phyloP scores from a whole-genome alignment of 2,113 vertebrate genomes.

The Corvus hawaiiensis region DNA sequence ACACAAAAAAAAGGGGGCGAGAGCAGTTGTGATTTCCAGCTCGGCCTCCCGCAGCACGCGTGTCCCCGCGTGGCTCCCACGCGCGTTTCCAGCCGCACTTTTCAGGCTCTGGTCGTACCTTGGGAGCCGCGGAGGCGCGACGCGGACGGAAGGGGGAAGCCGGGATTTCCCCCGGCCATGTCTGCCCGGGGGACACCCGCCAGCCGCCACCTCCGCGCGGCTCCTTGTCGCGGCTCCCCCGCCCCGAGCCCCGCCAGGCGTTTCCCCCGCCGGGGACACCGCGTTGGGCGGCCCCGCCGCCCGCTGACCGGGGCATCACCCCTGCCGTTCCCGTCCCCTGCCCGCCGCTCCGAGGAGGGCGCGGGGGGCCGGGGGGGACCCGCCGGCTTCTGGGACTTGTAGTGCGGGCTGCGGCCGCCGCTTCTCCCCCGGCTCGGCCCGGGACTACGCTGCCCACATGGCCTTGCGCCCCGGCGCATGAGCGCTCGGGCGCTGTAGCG shows the following conservation, averaged over 20 bases:
- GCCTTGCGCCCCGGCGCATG: conserved; percentile 79
- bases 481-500: conserved; percentile 82
- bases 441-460: conserved; percentile 81
- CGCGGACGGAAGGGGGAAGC: neutral
- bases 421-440: neutral
- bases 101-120: neutral
- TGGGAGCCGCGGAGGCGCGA: neutral
- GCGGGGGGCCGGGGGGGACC: neutral
- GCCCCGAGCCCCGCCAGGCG: neutral
- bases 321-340: conserved; percentile 29
- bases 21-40: neutral
- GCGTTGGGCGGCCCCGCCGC: neutral
- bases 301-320: conserved; percentile 15
- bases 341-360: conserved; percentile 22
- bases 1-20: neutral
- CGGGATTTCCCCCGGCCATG: neutral
- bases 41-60: neutral
- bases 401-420: conserved; percentile 48
- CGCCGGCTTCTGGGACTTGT: conserved; percentile 65
- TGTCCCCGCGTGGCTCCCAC: neutral
- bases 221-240: neutral
- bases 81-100: neutral
- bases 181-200: neutral
- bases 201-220: neutral
- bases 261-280: neutral